Evolutionary conservation across 2,888 invertebrate genomes (phyloP), one percentile per base, ranked within the genome.

Genomic region (Antheraea assamensis): DNA sequence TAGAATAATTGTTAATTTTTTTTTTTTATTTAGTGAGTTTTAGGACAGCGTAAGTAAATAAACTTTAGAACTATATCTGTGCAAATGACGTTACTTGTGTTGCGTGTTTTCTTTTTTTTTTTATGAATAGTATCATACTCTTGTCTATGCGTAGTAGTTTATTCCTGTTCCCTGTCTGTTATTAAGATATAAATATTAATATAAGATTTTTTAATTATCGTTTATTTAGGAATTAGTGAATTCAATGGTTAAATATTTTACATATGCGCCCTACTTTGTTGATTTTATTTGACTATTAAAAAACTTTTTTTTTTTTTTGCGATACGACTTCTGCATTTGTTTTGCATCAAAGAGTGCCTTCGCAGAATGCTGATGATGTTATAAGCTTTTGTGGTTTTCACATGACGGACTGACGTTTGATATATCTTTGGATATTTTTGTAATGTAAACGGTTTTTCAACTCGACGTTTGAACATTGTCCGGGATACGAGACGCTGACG

Each of bases 331-430:
- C 35, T 68, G 35, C 35, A 68, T 79, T 88, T n/a, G 77, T 86
- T n/a, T 90, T 87, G 87, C 88, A 85, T 88, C 78, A 82, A 85
- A 88, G 89, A 92, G 93, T 92, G 92, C 92, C 93, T 93, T 92
- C 85, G 88, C 86, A 83, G 86, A 85, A 84, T 82, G 84, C 85
- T 85, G 81, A 78, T 79, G 78, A 76, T 79, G 80, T 79, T 76
- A 79, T 82, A 64, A 83, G 80, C 83, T 85, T 64, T 64, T 82
- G 88, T 88, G 87, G 85, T 86, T 85, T 83, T 82, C 85, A 82
- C 86, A 87, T 85, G 81, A 83, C 80, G 89, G 89, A 92, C 91
- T 90, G 91, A 90, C n/a, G 88, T 88, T 89, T 88, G 83, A 87
- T 86, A 58, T 24, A 88, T 83, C 87, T 88, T 90, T 86, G 80